Evolutionary conservation across 2,113 vertebrate species (phyloP), one percentile per base, ranked within the genome.

Genomic region (Ariopsis seemanni): DNA sequence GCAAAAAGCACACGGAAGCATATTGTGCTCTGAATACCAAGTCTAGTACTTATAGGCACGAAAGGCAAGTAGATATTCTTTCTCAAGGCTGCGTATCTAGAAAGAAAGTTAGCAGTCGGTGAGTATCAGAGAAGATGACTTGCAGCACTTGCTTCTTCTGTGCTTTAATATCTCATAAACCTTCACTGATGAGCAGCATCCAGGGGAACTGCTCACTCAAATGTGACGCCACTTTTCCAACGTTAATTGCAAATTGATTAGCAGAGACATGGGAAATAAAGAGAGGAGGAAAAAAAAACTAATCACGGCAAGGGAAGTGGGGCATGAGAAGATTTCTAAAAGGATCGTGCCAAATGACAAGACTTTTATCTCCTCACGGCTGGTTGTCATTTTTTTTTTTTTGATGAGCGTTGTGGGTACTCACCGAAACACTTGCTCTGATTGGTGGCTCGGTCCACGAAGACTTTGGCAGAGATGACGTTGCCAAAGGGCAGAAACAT

Each of bases 351-450:
- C 80, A 52, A 71, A 53, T 63, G 72, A 89, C 62, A 75, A 34
- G 15, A 8, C 60, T 81, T 69, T 67, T 48, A 57, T 80, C 72
- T 80, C 20, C 69, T 48, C 63, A 62, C n/a, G 22, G 48, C 74
- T 87, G 52, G 53, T 83, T 60, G 72, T 90, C 62, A 52, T 90
- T n/a, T 87, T 9, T 52, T 62, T 83, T 34, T 80, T 77, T 84
- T 78, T 30, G 53, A 84, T 65, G 81, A 53, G 75, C 18, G 57
- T 78, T 48, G 15, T 20, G 27, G 57, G 75, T 71, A 96, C 97
- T 99, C 91, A 99, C 98, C 98, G 52, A 99, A 99, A 96, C 98
- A 99, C 95, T 99, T 99, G 96, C 98, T 99, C 96, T 99, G 98
- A 97, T 99, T 99, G 94, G 98, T 99, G 90, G 97, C 98, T 92